Percentiles rank a stretch among this genome's conserved stretches.
phyloP scores from a whole-genome alignment of 2,888 invertebrate genomes.

The Heliconius erato region DNA sequence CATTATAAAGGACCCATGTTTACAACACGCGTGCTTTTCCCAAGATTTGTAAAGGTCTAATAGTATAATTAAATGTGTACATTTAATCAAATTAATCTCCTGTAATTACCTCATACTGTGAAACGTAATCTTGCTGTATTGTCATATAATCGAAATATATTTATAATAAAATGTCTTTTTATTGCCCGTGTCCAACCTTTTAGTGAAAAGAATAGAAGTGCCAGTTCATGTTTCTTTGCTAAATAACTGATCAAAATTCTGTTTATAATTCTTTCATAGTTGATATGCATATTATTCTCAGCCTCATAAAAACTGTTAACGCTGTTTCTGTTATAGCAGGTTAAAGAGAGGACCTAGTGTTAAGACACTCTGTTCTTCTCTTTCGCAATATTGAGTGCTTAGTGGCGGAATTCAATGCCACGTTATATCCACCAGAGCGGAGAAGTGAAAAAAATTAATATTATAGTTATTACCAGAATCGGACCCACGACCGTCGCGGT shows the following conservation, averaged over 20 bases:
- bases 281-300: neutral
- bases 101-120: conserved; percentile 25
- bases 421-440: too few relatives aligned
- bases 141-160: neutral
- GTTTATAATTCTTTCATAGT: too few relatives aligned
- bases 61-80: conserved; percentile 36
- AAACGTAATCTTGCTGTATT: conserved; percentile 12
- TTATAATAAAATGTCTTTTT: too few relatives aligned
- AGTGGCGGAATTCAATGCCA: neutral
- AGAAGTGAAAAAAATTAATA: too few relatives aligned
- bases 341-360: too few relatives aligned
- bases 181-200: too few relatives aligned
- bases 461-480: too few relatives aligned
- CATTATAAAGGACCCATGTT: neutral
- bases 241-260: too few relatives aligned
- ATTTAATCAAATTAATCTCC: conserved; percentile 28
- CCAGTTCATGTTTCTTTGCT: too few relatives aligned
- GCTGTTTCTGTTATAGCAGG: too few relatives aligned
- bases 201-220: too few relatives aligned
- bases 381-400: neutral
- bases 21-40: neutral
- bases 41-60: conserved; percentile 29
- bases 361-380: neutral
- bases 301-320: neutral
- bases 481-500: too few relatives aligned